Evolutionary conservation across 1,140 invertebrate species (phyloP), one percentile per base, ranked within the genome.

Genomic region (Proctacanthus coquilletti): DNA sequence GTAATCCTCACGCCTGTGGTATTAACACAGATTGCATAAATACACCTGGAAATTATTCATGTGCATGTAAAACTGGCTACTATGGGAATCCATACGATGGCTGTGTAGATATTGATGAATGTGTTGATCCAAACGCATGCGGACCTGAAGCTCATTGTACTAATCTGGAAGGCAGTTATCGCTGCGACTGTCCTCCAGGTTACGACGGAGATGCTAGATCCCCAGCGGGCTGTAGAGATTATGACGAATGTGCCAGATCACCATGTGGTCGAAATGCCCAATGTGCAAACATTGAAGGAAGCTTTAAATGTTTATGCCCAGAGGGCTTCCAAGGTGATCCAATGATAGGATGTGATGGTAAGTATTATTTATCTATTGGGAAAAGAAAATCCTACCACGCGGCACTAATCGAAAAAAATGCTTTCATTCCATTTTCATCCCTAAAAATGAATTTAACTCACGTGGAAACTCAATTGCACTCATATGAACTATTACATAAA

Each of bases 41-140:
- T 60, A 74, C 70, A 23, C 75, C 75, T 18, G 89, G 88, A 50
- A 91, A 91, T 60, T 89, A 87, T 53, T 87, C 78, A 5, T 94
- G 89, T 60, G 53, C 68, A 21, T 93, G 87, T 64, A 74, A 74
- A 44, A 67, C 75, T 34, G 89, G 89, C 43, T 92, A 74, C 57
- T 68, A 74, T 39, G 85, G 87, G 59, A 83, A 91, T 70, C 80
- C 87, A n/a, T 85, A 77, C 56, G 73, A 78, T 64, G 82, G 74
- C 42, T 91, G 86, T 59, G 66, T 74, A 42, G 85, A 89, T 57
- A 62, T 86, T 36, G 75, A 91, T 56, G 85, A 92, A 64, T 92
- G 86, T 58, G 4, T 30, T 18, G 66, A 70, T 45, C 64, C 63
- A 15, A 69, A 71, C 45, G 72, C 75, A 34, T 93, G 88, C 58